Conservation (phyloP, 1,140 invertebrate genomes). For the Calephelis virginiensis region DNA sequence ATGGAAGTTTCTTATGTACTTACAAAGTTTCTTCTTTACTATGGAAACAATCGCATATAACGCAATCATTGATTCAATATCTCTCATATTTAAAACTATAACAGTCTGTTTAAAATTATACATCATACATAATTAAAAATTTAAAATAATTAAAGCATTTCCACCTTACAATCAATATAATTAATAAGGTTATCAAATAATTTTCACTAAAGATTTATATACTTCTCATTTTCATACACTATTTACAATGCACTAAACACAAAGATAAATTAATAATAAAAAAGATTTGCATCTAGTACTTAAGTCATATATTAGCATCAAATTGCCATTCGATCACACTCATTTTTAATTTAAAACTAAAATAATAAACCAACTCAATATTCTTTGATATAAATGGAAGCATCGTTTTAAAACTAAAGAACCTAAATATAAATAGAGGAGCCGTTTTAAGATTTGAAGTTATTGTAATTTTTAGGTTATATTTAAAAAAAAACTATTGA, state of each 20-base stretch:
- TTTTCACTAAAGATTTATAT: constrained; percentile 55
- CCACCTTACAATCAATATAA: constrained; percentile 74
- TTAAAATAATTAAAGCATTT: constrained; percentile 76
- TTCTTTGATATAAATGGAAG: constrained; percentile 78
- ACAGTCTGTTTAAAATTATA: constrained; percentile 76
- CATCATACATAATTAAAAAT: constrained; percentile 68
- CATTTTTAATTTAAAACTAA: constrained; percentile 65
- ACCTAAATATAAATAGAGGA: constrained; percentile 40
- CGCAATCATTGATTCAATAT: constrained; percentile 40
- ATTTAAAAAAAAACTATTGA: neutral
- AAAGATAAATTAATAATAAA: constrained; percentile 65
- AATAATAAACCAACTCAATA: constrained; percentile 72
- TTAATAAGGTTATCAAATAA: constrained; percentile 63
- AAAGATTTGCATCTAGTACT: constrained; percentile 55
- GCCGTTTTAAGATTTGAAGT: constrained; percentile 23
- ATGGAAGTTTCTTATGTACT: no score
- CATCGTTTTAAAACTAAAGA: constrained; percentile 71
- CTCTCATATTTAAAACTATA: constrained; percentile 71
- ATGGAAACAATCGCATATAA: constrained; percentile 20
- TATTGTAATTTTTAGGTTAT: neutral
- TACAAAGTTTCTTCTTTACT: constrained; percentile 9
- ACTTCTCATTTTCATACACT: constrained; percentile 62
- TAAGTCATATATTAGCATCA: constrained; percentile 62
- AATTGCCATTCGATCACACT: constrained; percentile 72
- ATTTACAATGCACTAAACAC: constrained; percentile 69